These are phyloP conservation scores for Atta texana DNA, from an alignment of 1,140 invertebrate species.

Conservation along the genomic window DNA sequence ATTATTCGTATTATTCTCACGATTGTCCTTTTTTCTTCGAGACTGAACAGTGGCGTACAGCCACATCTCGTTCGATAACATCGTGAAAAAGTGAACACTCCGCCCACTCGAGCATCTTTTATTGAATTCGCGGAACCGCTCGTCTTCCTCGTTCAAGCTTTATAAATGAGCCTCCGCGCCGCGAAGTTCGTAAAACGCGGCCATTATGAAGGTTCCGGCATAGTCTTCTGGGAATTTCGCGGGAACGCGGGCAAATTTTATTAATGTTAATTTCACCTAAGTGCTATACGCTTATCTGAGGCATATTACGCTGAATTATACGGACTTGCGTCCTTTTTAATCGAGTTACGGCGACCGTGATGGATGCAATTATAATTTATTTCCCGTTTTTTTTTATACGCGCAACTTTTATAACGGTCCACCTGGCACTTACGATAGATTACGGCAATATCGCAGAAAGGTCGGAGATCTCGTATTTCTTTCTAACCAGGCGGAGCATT, in stretches of 20 bases:
- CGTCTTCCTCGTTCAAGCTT: slow-evolving; percentile 61
- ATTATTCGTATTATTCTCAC: slow-evolving; percentile 67
- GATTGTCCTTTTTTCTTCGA: slow-evolving; percentile 58
- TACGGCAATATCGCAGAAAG: slow-evolving; percentile 47
- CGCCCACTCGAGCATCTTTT: slow-evolving; percentile 66
- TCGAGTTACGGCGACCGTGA: slow-evolving; percentile 56
- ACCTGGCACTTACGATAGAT: slow-evolving; percentile 60
- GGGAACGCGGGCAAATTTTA: slow-evolving; percentile 58
- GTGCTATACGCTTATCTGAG: slow-evolving; percentile 59
- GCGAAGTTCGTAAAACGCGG: slow-evolving; percentile 55
- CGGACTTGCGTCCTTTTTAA: slow-evolving; percentile 61
- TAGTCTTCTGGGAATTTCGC: slow-evolving; percentile 57
- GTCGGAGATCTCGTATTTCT: slow-evolving; percentile 49
- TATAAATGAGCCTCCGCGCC: slow-evolving; percentile 68
- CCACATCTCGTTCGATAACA: slow-evolving; percentile 67
- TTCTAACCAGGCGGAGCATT: slow-evolving; percentile 27
- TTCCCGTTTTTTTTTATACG: slow-evolving; percentile 23
- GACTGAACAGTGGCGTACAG: background rate
- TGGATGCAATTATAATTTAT: slow-evolving; percentile 64
- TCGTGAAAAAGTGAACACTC: slow-evolving; percentile 73
- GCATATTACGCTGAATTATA: slow-evolving; percentile 60
- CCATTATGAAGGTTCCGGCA: slow-evolving; percentile 58
- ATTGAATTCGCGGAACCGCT: slow-evolving; percentile 73
- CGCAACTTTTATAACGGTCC: slow-evolving; percentile 57
- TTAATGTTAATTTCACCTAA: slow-evolving; percentile 64